Percentiles rank a stretch among this genome's conserved stretches.
phyloP scores from a whole-genome alignment of 2,888 invertebrate species.

The Stenoptilia bipunctidactyla region DNA sequence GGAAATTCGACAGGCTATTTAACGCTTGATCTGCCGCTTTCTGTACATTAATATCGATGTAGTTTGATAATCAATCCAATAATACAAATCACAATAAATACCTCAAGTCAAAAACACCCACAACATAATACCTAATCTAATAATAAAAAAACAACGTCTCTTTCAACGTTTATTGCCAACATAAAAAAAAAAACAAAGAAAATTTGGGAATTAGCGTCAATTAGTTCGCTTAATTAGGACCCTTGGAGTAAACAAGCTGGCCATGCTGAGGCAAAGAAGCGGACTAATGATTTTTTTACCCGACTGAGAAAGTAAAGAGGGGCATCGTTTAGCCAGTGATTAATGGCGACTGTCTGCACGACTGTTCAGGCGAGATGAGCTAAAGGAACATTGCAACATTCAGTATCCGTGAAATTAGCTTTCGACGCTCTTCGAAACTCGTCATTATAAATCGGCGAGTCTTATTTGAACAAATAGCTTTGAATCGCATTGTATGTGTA shows the following conservation, averaged over 20 bases:
- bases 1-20: no score
- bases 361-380: slow-evolving; percentile 60
- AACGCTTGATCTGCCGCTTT: no score
- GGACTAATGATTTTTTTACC: slow-evolving; percentile 32
- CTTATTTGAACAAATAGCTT: slow-evolving; percentile 32
- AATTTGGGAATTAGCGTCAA: not conserved
- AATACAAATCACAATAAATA: no score
- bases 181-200: slow-evolving; percentile 7
- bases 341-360: slow-evolving; percentile 51
- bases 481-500: no score
- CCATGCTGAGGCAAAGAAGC: slow-evolving; percentile 8
- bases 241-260: not conserved
- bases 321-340: slow-evolving; percentile 37
- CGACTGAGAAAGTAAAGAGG: not conserved
- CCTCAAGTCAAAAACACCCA: not conserved
- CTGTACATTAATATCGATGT: no score
- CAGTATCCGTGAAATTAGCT: slow-evolving; percentile 67
- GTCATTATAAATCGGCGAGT: slow-evolving; percentile 49
- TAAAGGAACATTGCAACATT: slow-evolving; percentile 38
- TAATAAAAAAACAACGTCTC: not conserved
- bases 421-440: slow-evolving; percentile 48
- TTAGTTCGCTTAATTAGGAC: slow-evolving; percentile 1
- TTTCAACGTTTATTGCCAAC: not conserved
- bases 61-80: no score
- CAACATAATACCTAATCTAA: not conserved